phyloP scores from a whole-genome alignment of 2,888 invertebrate genomes.

The Hedya salicella region DNA sequence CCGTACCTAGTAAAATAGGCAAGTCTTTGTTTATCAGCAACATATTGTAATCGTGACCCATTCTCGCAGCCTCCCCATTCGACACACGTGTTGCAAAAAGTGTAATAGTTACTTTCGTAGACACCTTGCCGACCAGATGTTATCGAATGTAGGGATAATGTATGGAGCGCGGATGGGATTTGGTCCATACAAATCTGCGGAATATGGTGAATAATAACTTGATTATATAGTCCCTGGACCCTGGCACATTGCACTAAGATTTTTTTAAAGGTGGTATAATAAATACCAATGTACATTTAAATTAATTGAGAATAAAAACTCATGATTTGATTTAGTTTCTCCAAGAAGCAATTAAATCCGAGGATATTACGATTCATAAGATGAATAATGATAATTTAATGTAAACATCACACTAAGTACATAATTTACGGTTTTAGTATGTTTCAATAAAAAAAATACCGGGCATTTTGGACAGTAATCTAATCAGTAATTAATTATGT shows the following conservation, averaged over 20 bases:
- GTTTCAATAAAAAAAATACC: too few species aligned
- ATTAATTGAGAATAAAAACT: background rate
- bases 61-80: slow-evolving; percentile 23
- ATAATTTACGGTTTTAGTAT: too few species aligned
- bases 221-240: slow-evolving; percentile 18
- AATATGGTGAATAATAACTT: slow-evolving; percentile 32
- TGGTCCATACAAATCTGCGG: slow-evolving; percentile 52
- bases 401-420: too few species aligned
- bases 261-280: background rate
- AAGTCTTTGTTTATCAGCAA: slow-evolving; percentile 20
- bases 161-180: slow-evolving; percentile 59
- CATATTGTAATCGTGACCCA: slow-evolving; percentile 36
- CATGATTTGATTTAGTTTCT: background rate
- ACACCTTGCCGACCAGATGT: slow-evolving; percentile 82
- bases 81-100: slow-evolving; percentile 62
- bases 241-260: slow-evolving; percentile 8
- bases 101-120: slow-evolving; percentile 58
- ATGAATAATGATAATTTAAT: too few species aligned
- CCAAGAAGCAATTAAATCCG: background rate
- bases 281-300: background rate
- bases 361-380: too few species aligned
- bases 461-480: too few species aligned
- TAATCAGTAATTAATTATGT: too few species aligned
- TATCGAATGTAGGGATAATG: slow-evolving; percentile 57
- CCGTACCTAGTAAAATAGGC: background rate